phyloP scores from a whole-genome alignment of 2,888 invertebrate genomes.

The Tetranychus piercei region DNA sequence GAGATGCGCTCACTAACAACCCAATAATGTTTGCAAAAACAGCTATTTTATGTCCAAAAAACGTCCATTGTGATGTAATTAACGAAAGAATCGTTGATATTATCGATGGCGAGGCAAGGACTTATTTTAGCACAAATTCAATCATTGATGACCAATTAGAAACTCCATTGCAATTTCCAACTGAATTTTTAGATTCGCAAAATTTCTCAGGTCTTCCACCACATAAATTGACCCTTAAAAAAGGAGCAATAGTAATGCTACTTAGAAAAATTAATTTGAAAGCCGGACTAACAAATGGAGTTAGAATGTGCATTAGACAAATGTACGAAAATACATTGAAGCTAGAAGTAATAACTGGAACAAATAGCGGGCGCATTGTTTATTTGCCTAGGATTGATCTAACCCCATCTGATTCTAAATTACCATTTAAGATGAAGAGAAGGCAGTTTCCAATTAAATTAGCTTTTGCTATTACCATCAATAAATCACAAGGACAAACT shows the following conservation, averaged over 20 bases:
- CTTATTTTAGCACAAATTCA: slow-evolving; percentile 13
- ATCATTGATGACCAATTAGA: not conserved
- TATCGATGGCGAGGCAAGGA: slow-evolving; percentile 10
- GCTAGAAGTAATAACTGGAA: not conserved
- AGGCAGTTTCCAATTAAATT: slow-evolving; percentile 20
- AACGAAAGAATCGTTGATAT: slow-evolving; percentile 15
- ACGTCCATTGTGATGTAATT: slow-evolving; percentile 7
- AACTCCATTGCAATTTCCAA: slow-evolving; percentile 15
- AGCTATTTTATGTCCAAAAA: slow-evolving; percentile 17
- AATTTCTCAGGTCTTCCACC: not conserved
- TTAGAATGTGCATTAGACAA: not conserved
- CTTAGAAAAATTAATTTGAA: slow-evolving; percentile 19
- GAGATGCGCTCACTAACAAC: not conserved
- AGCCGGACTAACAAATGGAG: slow-evolving; percentile 19
- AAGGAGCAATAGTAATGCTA: slow-evolving; percentile 19
- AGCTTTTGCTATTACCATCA: slow-evolving; percentile 25
- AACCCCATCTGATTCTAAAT: not conserved
- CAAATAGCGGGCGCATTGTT: not conserved
- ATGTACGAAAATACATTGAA: not conserved
- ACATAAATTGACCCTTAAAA: not conserved
- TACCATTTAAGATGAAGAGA: not conserved
- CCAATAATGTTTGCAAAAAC: not conserved
- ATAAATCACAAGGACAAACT: slow-evolving; percentile 26
- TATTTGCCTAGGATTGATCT: not conserved
- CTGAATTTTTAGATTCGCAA: not conserved